These are phyloP conservation scores for Linepithema humile DNA, from an alignment of 1,140 invertebrate species.

Conservation along the genomic window DNA sequence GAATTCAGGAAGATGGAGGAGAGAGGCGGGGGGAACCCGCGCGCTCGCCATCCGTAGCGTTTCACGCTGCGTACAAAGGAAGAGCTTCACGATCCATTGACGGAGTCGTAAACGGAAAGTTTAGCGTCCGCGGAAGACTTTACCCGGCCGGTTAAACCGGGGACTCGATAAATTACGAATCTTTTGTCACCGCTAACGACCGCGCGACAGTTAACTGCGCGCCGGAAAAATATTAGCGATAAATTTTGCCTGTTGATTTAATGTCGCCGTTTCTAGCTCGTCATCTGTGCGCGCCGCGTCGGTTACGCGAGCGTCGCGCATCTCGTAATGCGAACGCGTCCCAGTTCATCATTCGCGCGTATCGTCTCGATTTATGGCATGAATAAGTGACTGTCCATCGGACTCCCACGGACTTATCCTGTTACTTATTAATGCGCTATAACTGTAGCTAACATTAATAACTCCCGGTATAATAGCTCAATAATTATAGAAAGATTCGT, in stretches of 20 bases:
- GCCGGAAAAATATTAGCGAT: constrained; percentile 72
- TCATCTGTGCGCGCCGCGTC: constrained; percentile 22
- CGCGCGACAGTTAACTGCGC: constrained; percentile 70
- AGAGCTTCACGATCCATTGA: constrained; percentile 45
- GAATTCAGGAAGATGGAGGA: constrained; percentile 44
- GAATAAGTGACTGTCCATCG: constrained; percentile 15
- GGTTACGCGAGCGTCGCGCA: constrained; percentile 41
- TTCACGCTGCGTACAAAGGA: constrained; percentile 46
- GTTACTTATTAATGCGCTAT: not conserved
- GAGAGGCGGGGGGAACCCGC: not conserved
- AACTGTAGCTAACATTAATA: constrained; percentile 16
- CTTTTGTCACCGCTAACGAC: constrained; percentile 73
- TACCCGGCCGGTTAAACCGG: constrained; percentile 52
- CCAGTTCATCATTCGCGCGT: constrained; percentile 51
- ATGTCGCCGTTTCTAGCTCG: constrained; percentile 51
- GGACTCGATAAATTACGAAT: constrained; percentile 69
- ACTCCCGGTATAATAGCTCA: not conserved
- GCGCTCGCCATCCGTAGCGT: constrained; percentile 21
- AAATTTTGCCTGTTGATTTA: constrained; percentile 71
- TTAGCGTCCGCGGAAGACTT: constrained; percentile 62
- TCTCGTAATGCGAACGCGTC: constrained; percentile 37
- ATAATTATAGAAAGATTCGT: not conserved
- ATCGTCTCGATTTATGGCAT: constrained; percentile 35
- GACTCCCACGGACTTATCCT: not conserved
- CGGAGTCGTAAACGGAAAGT: constrained; percentile 67